These are phyloP conservation scores for Clarias macrocephalus DNA, from an alignment of 2,113 vertebrate species.

Conservation along the genomic window DNA sequence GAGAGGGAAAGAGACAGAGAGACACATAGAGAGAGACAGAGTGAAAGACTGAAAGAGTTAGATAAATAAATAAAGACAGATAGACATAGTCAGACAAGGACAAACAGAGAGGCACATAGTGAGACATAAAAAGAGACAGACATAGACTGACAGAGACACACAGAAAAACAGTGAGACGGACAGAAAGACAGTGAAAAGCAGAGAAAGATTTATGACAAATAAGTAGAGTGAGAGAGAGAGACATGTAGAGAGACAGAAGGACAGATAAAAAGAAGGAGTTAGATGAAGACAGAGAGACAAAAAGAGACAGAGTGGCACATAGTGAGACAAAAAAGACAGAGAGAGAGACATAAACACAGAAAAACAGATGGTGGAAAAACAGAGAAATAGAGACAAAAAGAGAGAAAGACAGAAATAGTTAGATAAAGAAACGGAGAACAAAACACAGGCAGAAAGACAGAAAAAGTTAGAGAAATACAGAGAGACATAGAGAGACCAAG, in stretches of 20 bases:
- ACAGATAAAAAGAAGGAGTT: background rate
- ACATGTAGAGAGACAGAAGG: constrained; percentile 36
- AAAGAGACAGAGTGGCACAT: background rate
- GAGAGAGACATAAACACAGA: background rate
- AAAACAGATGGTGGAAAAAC: no score
- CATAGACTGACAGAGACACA: background rate
- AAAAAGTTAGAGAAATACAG: background rate
- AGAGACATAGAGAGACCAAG: background rate
- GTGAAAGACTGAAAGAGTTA: constrained; percentile 14
- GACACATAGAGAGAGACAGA: background rate
- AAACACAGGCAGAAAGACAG: background rate
- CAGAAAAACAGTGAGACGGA: background rate
- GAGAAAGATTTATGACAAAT: background rate
- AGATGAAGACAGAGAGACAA: background rate
- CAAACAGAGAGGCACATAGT: background rate
- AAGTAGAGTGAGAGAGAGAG: background rate
- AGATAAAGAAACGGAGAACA: background rate
- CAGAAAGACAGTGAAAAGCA: background rate
- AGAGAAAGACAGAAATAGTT: background rate
- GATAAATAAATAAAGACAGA: background rate
- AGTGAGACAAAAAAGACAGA: background rate
- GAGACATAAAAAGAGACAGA: background rate
- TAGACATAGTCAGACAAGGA: constrained; percentile 33
- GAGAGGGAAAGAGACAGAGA: background rate
- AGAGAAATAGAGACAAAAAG: background rate